Base-by-base conservation (phyloP, 2,113 vertebrate genomes). In the Apodemus sylvaticus region DNA sequence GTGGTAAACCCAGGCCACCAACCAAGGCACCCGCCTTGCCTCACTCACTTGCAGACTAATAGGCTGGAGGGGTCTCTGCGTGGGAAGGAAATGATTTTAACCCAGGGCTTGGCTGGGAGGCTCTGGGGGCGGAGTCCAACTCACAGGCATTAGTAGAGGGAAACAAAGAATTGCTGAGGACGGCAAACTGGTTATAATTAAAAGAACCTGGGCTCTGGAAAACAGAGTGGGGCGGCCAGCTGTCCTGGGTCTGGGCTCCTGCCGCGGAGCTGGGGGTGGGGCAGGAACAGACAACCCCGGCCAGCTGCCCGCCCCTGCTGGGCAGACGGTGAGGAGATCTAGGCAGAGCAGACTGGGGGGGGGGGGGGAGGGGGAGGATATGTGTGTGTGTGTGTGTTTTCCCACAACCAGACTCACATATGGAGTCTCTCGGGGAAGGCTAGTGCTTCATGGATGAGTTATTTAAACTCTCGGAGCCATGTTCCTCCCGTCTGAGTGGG, bases 101-200 rank as follows among this genome's bases (percentile, higher is more conserved):
- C 55, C 4, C 14, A 48, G 78, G 0, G 0, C 66, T 94, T 89
- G 96, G 96, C 97, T 71, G 79, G 11, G 51, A 70, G 45, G 87
- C 79, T 24, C 0, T 3, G 58, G 53, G 68, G 51, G 22, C 26
- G 55, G 58, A 76, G 71, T 96, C 92, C 96, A 96, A 8, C 70
- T 81, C 74, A 1, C 11, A 88, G 58, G 55, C 77, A 53, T 81
- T 51, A 77, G 93, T 24, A n/a, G 64, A 96, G 62, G 73, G 51
- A 81, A 93, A 70, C 55, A 68, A 96, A 86, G 88, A 89, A 92
- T 79, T 97, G 97, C 95, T 86, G 94, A 96, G 96, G 89, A 70
- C 66, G 94, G 97, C 53, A 81, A 86, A 96, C 78, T 90, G 94
- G 76, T 96, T 94, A 74, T 97, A 95, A 97, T 97, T 86, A 95